Evolutionary conservation across 2,888 invertebrate genomes (phyloP).

Genomic region (Selenia dentaria): DNA sequence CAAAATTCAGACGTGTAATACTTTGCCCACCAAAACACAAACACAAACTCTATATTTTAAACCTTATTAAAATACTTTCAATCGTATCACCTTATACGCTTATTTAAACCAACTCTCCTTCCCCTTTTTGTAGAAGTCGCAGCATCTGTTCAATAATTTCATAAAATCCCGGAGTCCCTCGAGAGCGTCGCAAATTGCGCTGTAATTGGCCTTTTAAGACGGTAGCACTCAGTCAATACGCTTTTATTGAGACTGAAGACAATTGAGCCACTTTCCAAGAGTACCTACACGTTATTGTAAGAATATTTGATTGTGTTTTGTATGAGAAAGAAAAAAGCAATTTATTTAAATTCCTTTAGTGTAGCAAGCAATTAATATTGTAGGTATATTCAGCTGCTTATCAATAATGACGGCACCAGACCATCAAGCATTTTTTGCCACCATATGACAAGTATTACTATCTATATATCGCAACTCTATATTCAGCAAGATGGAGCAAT

Average conservation of each 20-base stretch:
- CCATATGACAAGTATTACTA: too few species aligned
- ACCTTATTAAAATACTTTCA: background rate
- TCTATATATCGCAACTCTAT: too few species aligned
- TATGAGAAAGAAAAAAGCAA: slow-evolving; percentile 1
- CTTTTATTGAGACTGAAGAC: slow-evolving; percentile 60
- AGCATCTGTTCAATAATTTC: slow-evolving; percentile 66
- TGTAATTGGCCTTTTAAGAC: slow-evolving; percentile 81
- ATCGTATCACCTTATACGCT: background rate
- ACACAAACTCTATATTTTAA: too few species aligned
- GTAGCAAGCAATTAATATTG: too few species aligned
- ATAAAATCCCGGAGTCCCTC: slow-evolving; percentile 48
- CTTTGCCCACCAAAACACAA: too few species aligned
- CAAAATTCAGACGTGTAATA: too few species aligned
- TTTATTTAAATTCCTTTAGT: too few species aligned
- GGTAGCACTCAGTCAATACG: slow-evolving; percentile 55
- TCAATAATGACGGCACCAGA: too few species aligned
- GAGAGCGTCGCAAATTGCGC: slow-evolving; percentile 68
- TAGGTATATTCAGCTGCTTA: too few species aligned
- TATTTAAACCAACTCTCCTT: background rate
- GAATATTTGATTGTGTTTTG: slow-evolving; percentile 5
- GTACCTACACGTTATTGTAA: background rate
- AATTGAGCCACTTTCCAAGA: slow-evolving; percentile 30
- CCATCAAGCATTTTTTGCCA: too few species aligned
- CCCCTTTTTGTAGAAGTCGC: slow-evolving; percentile 33
- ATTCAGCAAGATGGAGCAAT: too few species aligned